These are phyloP conservation scores for Xenops minutus DNA, from an alignment of 2,797 vertebrate genomes.

Conservation along the genomic window DNA sequence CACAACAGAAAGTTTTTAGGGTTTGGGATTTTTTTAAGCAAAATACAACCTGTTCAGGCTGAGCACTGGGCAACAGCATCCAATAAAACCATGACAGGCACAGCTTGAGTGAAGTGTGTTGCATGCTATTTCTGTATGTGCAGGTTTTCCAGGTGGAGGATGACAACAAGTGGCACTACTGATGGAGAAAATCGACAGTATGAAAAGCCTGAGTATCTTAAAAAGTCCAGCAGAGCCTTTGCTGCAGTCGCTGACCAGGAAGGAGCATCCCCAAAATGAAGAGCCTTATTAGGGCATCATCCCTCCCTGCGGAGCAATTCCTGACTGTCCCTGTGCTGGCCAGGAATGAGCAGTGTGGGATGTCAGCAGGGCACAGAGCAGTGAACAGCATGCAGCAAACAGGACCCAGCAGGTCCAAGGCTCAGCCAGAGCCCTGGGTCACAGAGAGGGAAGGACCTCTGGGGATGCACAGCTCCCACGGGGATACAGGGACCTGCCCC, in stretches of 20 bases:
- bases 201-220: not conserved
- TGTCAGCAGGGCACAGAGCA: not conserved
- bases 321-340: not conserved
- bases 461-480: not conserved
- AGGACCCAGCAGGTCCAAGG: not conserved
- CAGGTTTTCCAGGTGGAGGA: not conserved
- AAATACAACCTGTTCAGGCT: not conserved
- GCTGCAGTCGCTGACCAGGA: not conserved
- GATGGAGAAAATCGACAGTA: not conserved
- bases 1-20: not conserved
- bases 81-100: not conserved
- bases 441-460: not conserved
- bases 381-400: not conserved
- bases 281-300: not conserved
- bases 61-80: not conserved
- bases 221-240: not conserved
- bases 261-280: not conserved
- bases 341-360: not conserved
- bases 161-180: not conserved
- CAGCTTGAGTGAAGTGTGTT: not conserved
- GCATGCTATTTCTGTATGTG: not conserved
- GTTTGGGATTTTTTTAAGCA: not conserved
- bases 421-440: not conserved
- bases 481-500: rapidly evolving
- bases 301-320: not conserved